phyloP scores from a whole-genome alignment of 2,888 invertebrate species.

The Harpalus rubripes region DNA sequence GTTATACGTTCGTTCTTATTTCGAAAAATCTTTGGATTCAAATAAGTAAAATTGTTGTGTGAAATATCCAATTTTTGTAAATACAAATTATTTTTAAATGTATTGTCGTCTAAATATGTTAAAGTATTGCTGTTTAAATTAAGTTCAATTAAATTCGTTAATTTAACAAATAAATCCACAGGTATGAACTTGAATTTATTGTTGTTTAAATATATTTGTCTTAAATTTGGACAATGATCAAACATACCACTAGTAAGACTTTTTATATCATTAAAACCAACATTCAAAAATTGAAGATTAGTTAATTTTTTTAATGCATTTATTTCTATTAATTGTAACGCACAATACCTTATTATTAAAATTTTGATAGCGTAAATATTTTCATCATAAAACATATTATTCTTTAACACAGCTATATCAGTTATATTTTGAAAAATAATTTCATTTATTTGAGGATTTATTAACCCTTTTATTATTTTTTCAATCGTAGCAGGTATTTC shows the following conservation, averaged over 20 bases:
- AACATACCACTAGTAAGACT: not conserved
- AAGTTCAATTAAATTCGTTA: not conserved
- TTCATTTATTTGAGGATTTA: too few relatives aligned
- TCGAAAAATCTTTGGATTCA: too few relatives aligned
- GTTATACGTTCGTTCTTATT: too few relatives aligned
- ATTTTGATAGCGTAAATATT: not conserved
- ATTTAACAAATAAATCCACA: slow-evolving; percentile 1
- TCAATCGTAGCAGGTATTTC: not conserved
- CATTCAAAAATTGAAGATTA: not conserved
- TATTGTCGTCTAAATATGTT: not conserved
- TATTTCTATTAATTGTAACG: not conserved
- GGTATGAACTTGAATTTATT: not conserved
- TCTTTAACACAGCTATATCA: not conserved
- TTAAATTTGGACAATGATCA: not conserved
- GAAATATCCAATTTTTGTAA: too few relatives aligned
- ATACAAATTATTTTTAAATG: not conserved
- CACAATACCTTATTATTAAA: not conserved
- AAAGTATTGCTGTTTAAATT: not conserved
- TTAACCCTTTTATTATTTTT: not conserved
- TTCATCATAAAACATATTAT: not conserved
- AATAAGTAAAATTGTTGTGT: too few relatives aligned
- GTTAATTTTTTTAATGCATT: not conserved
- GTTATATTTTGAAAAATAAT: too few relatives aligned
- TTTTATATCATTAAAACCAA: not conserved
- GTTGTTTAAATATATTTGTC: not conserved